Evolutionary conservation across 2,888 invertebrate species (phyloP).

Genomic region (Cheilosia variabilis): DNA sequence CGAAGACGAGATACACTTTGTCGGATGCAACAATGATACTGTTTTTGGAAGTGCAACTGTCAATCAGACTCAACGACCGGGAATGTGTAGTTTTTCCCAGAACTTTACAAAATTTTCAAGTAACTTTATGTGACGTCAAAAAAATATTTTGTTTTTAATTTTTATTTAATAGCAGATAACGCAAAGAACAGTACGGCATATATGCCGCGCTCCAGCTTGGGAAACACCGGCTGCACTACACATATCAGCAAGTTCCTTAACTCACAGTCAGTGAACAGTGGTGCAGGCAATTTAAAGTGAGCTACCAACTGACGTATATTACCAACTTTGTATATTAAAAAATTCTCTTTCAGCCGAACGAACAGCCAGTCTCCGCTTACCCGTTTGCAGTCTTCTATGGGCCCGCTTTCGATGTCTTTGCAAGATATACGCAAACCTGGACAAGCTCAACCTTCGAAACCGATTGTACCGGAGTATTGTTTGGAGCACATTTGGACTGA

Average conservation of each 20-base stretch:
- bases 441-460: slow-evolving; percentile 86
- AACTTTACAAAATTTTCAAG: slow-evolving; percentile 79
- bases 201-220: slow-evolving; percentile 78
- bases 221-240: slow-evolving; percentile 77
- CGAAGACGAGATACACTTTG: slow-evolving; percentile 88
- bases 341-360: slow-evolving; percentile 79
- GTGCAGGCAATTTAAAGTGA: slow-evolving; percentile 80
- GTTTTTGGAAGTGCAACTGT: slow-evolving; percentile 77
- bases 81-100: slow-evolving; percentile 78
- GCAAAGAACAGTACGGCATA: slow-evolving; percentile 79
- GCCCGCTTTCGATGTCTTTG: slow-evolving; percentile 80
- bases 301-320: slow-evolving; percentile 24
- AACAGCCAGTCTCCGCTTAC: slow-evolving; percentile 80
- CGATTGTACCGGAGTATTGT: slow-evolving; percentile 93
- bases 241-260: slow-evolving; percentile 79
- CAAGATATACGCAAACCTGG: slow-evolving; percentile 84
- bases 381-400: slow-evolving; percentile 81
- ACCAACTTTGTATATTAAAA: no score
- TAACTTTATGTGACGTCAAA: slow-evolving; percentile 39
- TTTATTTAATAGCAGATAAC: slow-evolving; percentile 69
- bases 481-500: slow-evolving; percentile 96
- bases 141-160: not conserved
- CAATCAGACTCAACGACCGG: slow-evolving; percentile 76
- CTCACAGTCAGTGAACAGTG: slow-evolving; percentile 80
- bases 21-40: slow-evolving; percentile 85